phyloP scores from a whole-genome alignment of 2,888 invertebrate species.

The Xylocampa areola region DNA sequence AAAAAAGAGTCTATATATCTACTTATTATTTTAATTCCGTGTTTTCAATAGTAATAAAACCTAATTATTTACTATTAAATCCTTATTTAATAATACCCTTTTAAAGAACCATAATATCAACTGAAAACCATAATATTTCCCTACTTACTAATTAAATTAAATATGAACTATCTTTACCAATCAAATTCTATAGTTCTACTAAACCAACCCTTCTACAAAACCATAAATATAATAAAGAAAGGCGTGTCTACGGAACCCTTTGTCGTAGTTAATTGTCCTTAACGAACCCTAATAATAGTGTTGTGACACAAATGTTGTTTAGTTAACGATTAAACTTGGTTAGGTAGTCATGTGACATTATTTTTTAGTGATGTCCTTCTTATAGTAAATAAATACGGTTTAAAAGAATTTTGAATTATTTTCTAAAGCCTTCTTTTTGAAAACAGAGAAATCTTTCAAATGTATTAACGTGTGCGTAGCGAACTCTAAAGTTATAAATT shows the following conservation, averaged over 20 bases:
- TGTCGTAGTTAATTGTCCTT: conserved; percentile 33
- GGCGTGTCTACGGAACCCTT: conserved; percentile 44
- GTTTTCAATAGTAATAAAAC: too few relatives aligned
- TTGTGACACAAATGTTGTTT: conserved; percentile 5
- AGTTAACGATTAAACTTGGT: conserved; percentile 22
- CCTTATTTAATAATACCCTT: not conserved
- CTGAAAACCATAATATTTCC: not conserved
- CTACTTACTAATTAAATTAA: conserved; percentile 15
- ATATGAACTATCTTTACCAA: conserved; percentile 17
- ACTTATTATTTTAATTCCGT: too few relatives aligned
- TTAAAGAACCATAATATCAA: not conserved
- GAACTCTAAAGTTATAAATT: too few relatives aligned
- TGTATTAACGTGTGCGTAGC: too few relatives aligned
- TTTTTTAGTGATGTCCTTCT: not conserved
- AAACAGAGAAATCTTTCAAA: too few relatives aligned
- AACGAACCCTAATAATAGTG: conserved; percentile 51
- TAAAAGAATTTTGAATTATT: not conserved
- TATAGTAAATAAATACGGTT: not conserved
- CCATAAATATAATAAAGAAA: conserved; percentile 44
- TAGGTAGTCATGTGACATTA: conserved; percentile 23
- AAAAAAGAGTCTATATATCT: too few relatives aligned
- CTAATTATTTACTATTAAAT: too few relatives aligned
- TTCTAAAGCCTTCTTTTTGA: too few relatives aligned
- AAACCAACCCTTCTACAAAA: conserved; percentile 6
- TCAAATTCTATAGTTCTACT: not conserved